Conservation (phyloP, 30 jellyfish, hydroid and myxozoan genomes). For the Hydractinia symbiolongicarpus region DNA sequence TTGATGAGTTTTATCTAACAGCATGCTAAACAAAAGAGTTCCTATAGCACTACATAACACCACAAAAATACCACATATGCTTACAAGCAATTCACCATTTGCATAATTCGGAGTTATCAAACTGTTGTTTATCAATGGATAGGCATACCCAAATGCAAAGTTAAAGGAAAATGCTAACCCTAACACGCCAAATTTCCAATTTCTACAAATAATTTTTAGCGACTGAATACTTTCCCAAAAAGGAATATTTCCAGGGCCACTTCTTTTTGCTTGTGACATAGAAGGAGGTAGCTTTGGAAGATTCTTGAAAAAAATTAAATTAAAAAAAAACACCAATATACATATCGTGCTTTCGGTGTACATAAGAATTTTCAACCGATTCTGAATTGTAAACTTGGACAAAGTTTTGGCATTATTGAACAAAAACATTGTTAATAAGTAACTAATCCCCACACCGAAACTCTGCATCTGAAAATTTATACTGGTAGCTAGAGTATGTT, state of each 20-base stretch:
- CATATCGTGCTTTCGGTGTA: not conserved
- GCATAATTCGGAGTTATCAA: not conserved
- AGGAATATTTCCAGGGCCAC: not conserved
- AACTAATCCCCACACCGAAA: not conserved
- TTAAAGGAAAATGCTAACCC: not conserved
- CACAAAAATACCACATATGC: not conserved
- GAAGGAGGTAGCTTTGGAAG: slow-evolving; percentile 15
- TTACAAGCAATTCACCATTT: not conserved
- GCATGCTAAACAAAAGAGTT: slow-evolving; percentile 2
- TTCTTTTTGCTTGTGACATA: not conserved
- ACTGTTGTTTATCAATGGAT: slow-evolving; percentile 3
- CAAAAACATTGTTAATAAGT: slow-evolving; percentile 1
- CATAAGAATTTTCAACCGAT: not conserved
- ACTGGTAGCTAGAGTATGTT: slow-evolving; percentile 6
- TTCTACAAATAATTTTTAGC: not conserved
- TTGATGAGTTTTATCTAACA: not conserved
- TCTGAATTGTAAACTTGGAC: not conserved
- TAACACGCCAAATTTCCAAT: not conserved
- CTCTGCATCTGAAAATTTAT: not conserved
- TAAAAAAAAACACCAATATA: not conserved
- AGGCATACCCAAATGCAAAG: not conserved
- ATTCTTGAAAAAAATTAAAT: not conserved
- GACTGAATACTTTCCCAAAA: not conserved
- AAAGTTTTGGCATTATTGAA: not conserved
- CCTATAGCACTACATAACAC: not conserved